Conservation (phyloP, 2,113 vertebrate species). For the Pholis gunnellus region DNA sequence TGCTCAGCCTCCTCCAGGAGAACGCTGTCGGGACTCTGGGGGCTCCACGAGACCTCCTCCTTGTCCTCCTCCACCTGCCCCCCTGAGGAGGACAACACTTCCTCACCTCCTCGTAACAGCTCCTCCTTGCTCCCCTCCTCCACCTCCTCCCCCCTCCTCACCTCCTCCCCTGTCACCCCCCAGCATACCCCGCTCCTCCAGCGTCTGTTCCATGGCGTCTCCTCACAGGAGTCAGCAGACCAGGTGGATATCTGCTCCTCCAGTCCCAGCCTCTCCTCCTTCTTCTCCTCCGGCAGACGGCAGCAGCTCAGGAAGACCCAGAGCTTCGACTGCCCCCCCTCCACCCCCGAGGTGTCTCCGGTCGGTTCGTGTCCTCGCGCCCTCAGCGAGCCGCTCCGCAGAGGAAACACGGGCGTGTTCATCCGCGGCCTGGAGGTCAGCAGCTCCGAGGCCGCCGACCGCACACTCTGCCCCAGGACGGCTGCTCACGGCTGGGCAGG, state of each 20-base stretch:
- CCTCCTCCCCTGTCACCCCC: slow-evolving; percentile 9
- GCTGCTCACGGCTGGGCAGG: slow-evolving; percentile 37
- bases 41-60: not conserved
- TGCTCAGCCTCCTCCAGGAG: slow-evolving; percentile 56
- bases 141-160: not conserved
- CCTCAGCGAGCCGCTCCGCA: slow-evolving; percentile 48
- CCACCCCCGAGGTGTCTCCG: slow-evolving; percentile 6
- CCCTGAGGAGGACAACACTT: not conserved
- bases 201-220: slow-evolving; percentile 60
- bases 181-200: slow-evolving; percentile 50
- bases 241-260: slow-evolving; percentile 1
- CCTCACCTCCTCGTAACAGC: not conserved
- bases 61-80: not conserved
- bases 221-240: slow-evolving; percentile 24
- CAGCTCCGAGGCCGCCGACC: slow-evolving; percentile 56
- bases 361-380: not conserved
- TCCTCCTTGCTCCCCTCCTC: not conserved
- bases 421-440: slow-evolving; percentile 77
- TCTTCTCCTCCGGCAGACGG: slow-evolving; percentile 31
- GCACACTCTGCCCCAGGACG: slow-evolving; percentile 54
- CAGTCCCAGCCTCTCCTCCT: slow-evolving; percentile 19
- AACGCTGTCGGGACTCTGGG: slow-evolving; percentile 38
- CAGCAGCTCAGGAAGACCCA: slow-evolving; percentile 72
- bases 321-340: slow-evolving; percentile 67
- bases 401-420: slow-evolving; percentile 76